These are phyloP conservation scores for Amphimedon queenslandica DNA, from an alignment of 37 sponge, comb jelly and placozoan genomes.

Conservation along the genomic window DNA sequence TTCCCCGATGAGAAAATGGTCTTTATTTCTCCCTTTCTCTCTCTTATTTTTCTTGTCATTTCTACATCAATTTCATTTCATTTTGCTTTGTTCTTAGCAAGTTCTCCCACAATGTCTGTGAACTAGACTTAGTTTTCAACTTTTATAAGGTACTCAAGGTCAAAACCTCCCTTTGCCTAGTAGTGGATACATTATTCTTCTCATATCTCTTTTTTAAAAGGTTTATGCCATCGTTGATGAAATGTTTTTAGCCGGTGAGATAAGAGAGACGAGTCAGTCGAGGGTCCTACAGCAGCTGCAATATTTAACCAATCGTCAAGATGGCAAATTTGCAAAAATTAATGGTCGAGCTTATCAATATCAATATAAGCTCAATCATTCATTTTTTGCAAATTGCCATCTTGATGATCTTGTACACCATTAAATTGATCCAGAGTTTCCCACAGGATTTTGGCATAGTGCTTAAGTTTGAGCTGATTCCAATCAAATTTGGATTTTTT, in stretches of 20 bases:
- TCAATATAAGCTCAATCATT: too few species aligned
- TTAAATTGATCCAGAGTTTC: too few species aligned
- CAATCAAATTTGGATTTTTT: too few species aligned
- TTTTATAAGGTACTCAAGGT: slow-evolving; percentile 88
- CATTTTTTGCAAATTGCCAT: too few species aligned
- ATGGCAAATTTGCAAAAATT: too few species aligned
- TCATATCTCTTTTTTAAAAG: slow-evolving; percentile 21
- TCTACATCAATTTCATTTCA: neutral
- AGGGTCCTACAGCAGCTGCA: slow-evolving; percentile 91
- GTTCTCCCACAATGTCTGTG: slow-evolving; percentile 99
- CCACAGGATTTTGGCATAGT: too few species aligned
- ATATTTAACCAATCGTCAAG: slow-evolving; percentile 75
- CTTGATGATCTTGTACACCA: too few species aligned
- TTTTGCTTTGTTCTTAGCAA: slow-evolving; percentile 87
- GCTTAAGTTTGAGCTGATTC: too few species aligned
- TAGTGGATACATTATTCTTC: too few species aligned
- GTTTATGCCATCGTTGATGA: slow-evolving; percentile 99
- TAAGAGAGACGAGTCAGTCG: slow-evolving; percentile 95
- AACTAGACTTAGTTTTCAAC: slow-evolving; percentile 98
- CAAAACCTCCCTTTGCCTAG: too few species aligned
- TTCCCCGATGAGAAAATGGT: too few species aligned
- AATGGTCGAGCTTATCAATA: too few species aligned
- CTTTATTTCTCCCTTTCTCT: neutral
- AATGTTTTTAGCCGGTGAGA: slow-evolving; percentile 99
- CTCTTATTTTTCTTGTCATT: neutral